A percentile compares a stretch with the other conserved stretches of the same genome.
phyloP scores from a whole-genome alignment of 1,140 invertebrate genomes.

The Antheraea pernyi region DNA sequence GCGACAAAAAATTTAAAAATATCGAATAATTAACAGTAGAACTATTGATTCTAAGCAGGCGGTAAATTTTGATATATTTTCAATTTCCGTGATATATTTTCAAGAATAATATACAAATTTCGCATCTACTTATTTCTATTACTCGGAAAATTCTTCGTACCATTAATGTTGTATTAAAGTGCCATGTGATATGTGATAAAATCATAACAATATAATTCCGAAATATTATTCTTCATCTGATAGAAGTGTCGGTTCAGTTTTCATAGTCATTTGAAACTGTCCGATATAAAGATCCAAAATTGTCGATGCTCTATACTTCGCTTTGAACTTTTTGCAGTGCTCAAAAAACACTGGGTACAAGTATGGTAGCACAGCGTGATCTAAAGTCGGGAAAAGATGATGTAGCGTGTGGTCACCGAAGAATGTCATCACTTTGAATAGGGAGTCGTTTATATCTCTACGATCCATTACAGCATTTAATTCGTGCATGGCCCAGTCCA shows the following conservation, averaged over 20 bases:
- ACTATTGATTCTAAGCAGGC: too few relatives aligned
- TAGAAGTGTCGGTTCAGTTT: slow-evolving; percentile 39
- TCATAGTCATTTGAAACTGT: slow-evolving; percentile 79
- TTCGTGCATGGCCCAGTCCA: slow-evolving; percentile 90
- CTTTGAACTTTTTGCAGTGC: slow-evolving; percentile 85
- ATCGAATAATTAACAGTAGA: too few relatives aligned
- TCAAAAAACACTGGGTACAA: slow-evolving; percentile 83
- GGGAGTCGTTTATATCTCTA: slow-evolving; percentile 83
- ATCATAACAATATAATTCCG: background rate
- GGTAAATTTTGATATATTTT: too few relatives aligned
- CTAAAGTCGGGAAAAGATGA: slow-evolving; percentile 91
- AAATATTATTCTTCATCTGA: slow-evolving; percentile 11
- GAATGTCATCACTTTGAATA: slow-evolving; percentile 84
- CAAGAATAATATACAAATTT: too few relatives aligned
- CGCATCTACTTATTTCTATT: too few relatives aligned
- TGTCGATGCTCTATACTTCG: slow-evolving; percentile 78
- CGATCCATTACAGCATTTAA: slow-evolving; percentile 88
- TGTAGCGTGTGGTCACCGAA: slow-evolving; percentile 90
- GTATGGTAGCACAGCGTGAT: slow-evolving; percentile 85
- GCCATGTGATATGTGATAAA: background rate
- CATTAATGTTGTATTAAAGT: background rate
- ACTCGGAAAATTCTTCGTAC: too few relatives aligned
- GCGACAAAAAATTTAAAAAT: too few relatives aligned
- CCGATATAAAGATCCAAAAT: slow-evolving; percentile 83
- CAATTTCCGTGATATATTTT: too few relatives aligned